Evolutionary conservation across 1,140 invertebrate genomes (phyloP), one percentile per base, ranked within the genome.

Genomic region (Stegodyphus dumicola): DNA sequence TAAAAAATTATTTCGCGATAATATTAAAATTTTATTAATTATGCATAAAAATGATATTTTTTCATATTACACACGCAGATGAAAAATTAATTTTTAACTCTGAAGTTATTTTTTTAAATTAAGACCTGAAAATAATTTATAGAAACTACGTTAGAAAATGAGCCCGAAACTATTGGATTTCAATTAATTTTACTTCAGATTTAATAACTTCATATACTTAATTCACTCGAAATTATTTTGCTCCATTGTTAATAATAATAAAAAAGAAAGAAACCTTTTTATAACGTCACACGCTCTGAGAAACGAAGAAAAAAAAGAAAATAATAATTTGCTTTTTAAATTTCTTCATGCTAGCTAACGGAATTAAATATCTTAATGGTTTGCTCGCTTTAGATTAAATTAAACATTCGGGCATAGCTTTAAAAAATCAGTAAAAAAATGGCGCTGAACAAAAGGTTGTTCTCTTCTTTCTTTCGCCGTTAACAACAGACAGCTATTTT

Each of bases 191-290:
- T 75, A 83, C 54, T 83, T 83, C 54, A 83, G 80, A 73, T 83
- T 83, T 83, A 83, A 83, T 83, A 83, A 83, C 80, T 83, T 83
- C 80, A 83, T 83, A 75, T 49, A 83, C 80, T 83, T 83, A 83
- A 83, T 83, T 83, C 80, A 53, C 80, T 67, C 33, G 80, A 66
- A 74, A 83, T 83, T 66, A 83, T 75, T 75, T 83, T 33, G 15
- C 60, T 65, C 51, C 11, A 83, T 51, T 17, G 71, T 64, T 52
- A 75, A 56, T 69, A 81, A 77, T 49, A 7, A 67, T 9, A n/a
- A 76, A 73, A 73, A 10, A 60, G 56, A 60, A 60, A 60, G 56
- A 60, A 60, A 1, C 56, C 5, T 49, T 53, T 66, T 75, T 48
- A 83, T 83, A 75, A 53, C 60, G 66, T 83, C 52, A 67, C 70